These are phyloP conservation scores for Busseola fusca DNA, from an alignment of 2,888 invertebrate species.

Conservation along the genomic window DNA sequence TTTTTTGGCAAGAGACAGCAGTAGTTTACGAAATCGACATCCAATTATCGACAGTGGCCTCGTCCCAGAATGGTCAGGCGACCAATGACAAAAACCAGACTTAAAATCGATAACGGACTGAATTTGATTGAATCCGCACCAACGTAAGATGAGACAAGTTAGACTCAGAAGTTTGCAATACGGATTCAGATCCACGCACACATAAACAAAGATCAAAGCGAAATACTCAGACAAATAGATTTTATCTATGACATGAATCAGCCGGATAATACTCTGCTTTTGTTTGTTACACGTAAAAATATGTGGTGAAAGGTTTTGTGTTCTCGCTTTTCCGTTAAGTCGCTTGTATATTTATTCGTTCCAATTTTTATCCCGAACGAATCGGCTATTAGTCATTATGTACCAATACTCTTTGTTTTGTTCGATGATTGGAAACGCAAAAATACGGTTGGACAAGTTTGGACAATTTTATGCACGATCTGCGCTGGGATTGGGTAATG, in stretches of 20 bases:
- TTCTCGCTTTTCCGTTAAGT: conserved; percentile 55
- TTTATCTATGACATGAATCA: conserved; percentile 70
- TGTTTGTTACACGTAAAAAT: conserved; percentile 67
- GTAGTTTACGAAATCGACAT: conserved; percentile 39
- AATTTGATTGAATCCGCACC: conserved; percentile 49
- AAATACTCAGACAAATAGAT: conserved; percentile 67
- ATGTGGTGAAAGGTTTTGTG: conserved; percentile 61
- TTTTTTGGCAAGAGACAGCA: conserved; percentile 37
- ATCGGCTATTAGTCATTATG: conserved; percentile 61
- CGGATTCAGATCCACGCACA: conserved; percentile 56
- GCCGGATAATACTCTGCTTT: conserved; percentile 64
- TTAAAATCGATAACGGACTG: conserved; percentile 41
- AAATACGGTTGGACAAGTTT: conserved; percentile 47
- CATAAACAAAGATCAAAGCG: conserved; percentile 63
- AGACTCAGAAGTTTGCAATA: conserved; percentile 54
- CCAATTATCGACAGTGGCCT: conserved; percentile 33
- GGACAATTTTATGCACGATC: conserved; percentile 47
- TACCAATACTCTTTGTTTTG: conserved; percentile 55
- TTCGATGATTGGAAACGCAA: conserved; percentile 57
- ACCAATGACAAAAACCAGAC: conserved; percentile 14
- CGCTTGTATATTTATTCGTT: conserved; percentile 60
- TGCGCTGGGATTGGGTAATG: conserved; percentile 42
- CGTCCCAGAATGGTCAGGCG: conserved; percentile 22
- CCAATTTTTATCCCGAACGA: conserved; percentile 55
- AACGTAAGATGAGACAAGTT: conserved; percentile 52